Base-by-base conservation (phyloP, 1,140 invertebrate species). In the Drosophila teissieri region DNA sequence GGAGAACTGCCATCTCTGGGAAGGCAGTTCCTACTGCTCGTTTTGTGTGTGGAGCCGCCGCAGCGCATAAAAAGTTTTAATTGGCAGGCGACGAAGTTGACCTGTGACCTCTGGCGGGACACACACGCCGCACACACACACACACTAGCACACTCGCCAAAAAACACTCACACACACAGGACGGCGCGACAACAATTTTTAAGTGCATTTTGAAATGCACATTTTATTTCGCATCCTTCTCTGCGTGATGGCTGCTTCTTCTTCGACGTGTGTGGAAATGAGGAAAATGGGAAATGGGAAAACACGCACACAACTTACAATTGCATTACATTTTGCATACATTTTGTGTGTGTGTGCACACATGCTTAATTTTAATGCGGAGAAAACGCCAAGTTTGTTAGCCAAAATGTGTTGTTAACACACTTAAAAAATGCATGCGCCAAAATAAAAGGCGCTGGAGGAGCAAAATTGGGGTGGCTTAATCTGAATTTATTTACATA, bases 41-140 rank as follows among this genome's bases (percentile, higher is more conserved):
- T 40, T 67, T 46, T 53, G 69, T 58, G 58, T 60, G 58, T 60
- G 55, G 27, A 52, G 73, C 53, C 64, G 74, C 73, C 84, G 83
- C 70, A 86, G 79, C 79, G 79, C 75, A 86, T 83, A 88, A 79
- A 86, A 86, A 86, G 63, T 86, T 86, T 86, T 86, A 86, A 86
- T 86, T 86, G 83, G 84, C 83, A 86, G 84, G 75, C 83, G 83
- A 88, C 83, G 76, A 86, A 86, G 82, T 85, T 86, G 82, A 86
- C 83, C 82, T 86, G 48, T 51, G 82, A 86, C 83, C 82, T 73
- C 79, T 88, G 73, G 78, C 78, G 68, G 63, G 49, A 75, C 65
- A 54, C 77, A 53, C 77, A 58, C 74, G 45, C 27, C 27, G 27
- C 27, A 31, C 34, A 36, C 62, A 36, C 44, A 46, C 61, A 58